Conservation (phyloP, 2,113 vertebrate species). For the Pterocles orientalis region DNA sequence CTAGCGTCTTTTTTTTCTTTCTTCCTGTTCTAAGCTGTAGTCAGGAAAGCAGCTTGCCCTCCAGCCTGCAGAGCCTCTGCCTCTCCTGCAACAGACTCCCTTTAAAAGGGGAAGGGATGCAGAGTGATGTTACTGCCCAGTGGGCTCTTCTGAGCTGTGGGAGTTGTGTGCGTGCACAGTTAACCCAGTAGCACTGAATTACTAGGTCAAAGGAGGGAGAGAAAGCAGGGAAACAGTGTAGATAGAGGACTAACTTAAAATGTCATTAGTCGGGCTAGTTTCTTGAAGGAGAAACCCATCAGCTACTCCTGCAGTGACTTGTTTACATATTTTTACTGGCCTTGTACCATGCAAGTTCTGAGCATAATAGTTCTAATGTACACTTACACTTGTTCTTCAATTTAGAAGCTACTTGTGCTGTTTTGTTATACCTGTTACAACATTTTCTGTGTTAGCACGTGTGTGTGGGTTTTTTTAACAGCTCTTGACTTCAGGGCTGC, state of each 20-base stretch:
- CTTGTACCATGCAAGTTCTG: neutral
- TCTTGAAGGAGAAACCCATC: neutral
- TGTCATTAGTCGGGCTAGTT: neutral
- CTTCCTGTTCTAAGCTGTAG: neutral
- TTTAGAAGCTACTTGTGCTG: neutral
- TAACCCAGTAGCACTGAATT: neutral
- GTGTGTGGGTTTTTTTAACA: neutral
- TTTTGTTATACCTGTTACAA: neutral
- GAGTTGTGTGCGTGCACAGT: neutral
- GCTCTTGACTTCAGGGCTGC: neutral
- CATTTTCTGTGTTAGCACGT: neutral
- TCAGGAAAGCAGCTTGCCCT: neutral
- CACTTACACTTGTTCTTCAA: rapidly evolving
- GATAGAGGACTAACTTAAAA: neutral
- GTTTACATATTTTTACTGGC: neutral
- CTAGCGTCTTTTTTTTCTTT: neutral
- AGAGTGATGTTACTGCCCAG: neutral
- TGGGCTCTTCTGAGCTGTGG: neutral
- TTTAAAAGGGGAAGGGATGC: neutral
- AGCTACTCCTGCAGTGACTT: neutral
- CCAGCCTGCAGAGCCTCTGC: neutral
- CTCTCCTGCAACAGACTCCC: neutral
- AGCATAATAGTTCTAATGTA: neutral
- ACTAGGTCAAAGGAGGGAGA: neutral
- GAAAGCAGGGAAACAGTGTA: neutral